Conservation (phyloP, 2,888 invertebrate genomes). For the Conomelus anceps region DNA sequence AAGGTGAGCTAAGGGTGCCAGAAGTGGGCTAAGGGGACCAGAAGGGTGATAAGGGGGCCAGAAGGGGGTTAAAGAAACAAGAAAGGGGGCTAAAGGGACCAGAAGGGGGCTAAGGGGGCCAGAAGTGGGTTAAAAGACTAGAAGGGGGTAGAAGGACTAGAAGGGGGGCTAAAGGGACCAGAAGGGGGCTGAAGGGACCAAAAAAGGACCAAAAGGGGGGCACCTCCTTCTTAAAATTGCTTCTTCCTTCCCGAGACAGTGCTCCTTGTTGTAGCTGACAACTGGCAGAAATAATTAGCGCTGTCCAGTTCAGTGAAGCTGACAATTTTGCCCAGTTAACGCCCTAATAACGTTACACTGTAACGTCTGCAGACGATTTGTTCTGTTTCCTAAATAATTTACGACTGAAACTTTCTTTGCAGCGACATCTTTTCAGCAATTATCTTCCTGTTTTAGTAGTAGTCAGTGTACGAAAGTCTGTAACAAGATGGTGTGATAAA, state of each 20-base stretch:
- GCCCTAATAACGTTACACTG: background rate
- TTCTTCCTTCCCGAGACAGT: background rate
- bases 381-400: background rate
- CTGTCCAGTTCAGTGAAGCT: background rate
- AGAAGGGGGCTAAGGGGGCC: too few species aligned
- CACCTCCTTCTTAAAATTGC: background rate
- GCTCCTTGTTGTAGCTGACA: background rate
- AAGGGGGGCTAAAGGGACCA: background rate
- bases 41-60: background rate
- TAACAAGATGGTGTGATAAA: too few species aligned
- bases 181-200: background rate
- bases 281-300: background rate
- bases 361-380: background rate
- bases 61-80: background rate
- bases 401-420: background rate
- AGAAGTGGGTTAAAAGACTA: too few species aligned
- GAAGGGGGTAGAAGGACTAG: too few species aligned
- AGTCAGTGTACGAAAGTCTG: too few species aligned
- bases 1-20: too few species aligned
- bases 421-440: background rate
- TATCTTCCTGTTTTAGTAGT: background rate
- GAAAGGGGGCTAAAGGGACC: background rate
- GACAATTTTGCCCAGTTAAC: background rate
- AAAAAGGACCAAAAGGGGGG: background rate
- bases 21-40: background rate